These are phyloP conservation scores for Anomalospiza imberbis DNA, from an alignment of 2,797 vertebrate species.

Conservation along the genomic window DNA sequence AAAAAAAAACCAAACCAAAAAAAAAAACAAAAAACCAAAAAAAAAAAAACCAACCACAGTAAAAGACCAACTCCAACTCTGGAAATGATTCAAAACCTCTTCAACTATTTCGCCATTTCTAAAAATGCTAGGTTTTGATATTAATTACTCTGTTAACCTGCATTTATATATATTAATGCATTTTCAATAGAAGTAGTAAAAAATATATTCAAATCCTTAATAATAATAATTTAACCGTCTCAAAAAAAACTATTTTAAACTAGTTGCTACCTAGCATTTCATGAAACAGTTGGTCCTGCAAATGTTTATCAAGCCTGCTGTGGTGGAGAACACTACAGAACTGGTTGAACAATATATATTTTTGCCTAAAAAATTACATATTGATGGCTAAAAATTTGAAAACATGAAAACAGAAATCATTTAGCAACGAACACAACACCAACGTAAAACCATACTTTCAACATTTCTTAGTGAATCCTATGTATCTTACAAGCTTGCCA, in stretches of 20 bases:
- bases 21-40: neutral
- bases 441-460: neutral
- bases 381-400: neutral
- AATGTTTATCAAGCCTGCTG: neutral
- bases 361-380: neutral
- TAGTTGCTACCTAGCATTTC: neutral
- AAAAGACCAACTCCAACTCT: neutral
- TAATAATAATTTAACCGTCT: neutral
- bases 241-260: neutral
- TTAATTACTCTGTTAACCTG: neutral
- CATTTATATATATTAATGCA: neutral
- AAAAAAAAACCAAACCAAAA: neutral
- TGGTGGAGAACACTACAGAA: neutral
- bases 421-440: neutral
- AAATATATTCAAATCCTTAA: neutral
- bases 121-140: neutral
- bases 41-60: neutral
- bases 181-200: neutral
- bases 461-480: neutral
- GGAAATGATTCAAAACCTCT: conserved; percentile 32
- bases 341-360: neutral
- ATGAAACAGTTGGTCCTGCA: neutral
- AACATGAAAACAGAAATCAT: neutral
- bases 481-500: neutral
- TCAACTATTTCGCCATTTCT: neutral